A percentile compares a stretch with the other conserved stretches of the same genome.
These are phyloP conservation scores for honey bee (Apis mellifera) DNA, from an alignment of 1,140 invertebrate species.

Conservation along the genomic window DNA sequence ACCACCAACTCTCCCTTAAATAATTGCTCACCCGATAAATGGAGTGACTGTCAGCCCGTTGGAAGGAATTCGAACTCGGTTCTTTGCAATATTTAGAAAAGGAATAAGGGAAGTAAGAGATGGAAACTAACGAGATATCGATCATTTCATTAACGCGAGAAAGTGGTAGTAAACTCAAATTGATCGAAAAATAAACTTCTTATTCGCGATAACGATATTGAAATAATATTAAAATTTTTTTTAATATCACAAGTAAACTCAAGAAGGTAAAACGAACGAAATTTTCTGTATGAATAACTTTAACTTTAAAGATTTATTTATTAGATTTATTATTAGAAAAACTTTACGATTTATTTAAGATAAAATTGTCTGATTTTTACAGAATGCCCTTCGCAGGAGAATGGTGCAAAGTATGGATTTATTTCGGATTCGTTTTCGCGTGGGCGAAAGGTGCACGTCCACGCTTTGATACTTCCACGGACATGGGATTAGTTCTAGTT, in stretches of 20 bases:
- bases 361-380: constrained; percentile 28
- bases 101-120: constrained; percentile 13
- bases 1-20: constrained; percentile 53
- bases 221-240: not conserved
- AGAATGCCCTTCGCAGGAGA: constrained; percentile 78
- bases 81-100: constrained; percentile 51
- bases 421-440: constrained; percentile 75
- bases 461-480: constrained; percentile 90
- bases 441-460: constrained; percentile 83
- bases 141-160: constrained; percentile 28
- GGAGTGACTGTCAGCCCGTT: constrained; percentile 40
- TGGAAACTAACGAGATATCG: constrained; percentile 44
- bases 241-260: no score
- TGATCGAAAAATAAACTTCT: not conserved
- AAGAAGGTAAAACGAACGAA: no score
- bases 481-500: constrained; percentile 90
- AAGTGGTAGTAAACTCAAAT: not conserved
- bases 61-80: constrained; percentile 20
- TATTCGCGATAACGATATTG: not conserved
- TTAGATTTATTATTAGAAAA: no score
- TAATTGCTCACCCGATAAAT: constrained; percentile 57
- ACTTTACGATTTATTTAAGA: no score
- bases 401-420: constrained; percentile 80
- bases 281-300: no score
- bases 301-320: no score